These are phyloP conservation scores for Drosophila seguyi DNA, from an alignment of 1,140 invertebrate species.

Conservation along the genomic window DNA sequence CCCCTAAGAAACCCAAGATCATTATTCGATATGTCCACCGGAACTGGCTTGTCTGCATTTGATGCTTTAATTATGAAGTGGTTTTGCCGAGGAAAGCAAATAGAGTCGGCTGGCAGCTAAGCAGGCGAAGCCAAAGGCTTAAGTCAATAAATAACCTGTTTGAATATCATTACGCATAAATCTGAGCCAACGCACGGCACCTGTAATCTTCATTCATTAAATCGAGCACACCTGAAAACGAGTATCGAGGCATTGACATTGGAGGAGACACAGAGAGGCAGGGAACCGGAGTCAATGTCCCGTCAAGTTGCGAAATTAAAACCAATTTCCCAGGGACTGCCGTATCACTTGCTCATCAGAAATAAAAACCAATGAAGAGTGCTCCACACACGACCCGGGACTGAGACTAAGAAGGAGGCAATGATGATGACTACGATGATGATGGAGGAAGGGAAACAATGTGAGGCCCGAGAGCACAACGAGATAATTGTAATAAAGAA, in stretches of 20 bases:
- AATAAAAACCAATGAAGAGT: conserved; percentile 16
- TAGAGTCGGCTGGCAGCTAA: conserved; percentile 33
- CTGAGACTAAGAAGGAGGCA: conserved; percentile 19
- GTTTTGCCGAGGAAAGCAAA: conserved; percentile 47
- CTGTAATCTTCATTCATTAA: conserved; percentile 76
- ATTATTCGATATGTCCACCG: conserved; percentile 31
- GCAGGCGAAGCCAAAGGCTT: conserved; percentile 21
- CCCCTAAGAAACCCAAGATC: background rate
- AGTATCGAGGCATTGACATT: conserved; percentile 55
- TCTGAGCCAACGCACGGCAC: conserved; percentile 39
- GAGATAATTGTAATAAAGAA: conserved; percentile 74
- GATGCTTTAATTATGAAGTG: conserved; percentile 75
- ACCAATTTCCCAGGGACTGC: conserved; percentile 66
- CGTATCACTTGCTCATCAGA: conserved; percentile 65
- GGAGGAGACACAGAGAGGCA: background rate
- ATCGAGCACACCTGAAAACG: conserved; percentile 42
- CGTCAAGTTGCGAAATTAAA: conserved; percentile 61
- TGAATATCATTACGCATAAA: conserved; percentile 70
- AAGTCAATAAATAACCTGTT: conserved; percentile 76
- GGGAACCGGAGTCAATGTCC: conserved; percentile 24
- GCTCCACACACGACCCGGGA: conserved; percentile 18
- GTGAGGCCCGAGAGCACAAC: conserved; percentile 46
- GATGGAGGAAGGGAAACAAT: conserved; percentile 53
- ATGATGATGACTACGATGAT: conserved; percentile 14
- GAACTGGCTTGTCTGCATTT: conserved; percentile 64